A percentile compares a stretch with the other conserved stretches of the same genome.
These are phyloP conservation scores for Chrysopilus asiliformis DNA, from an alignment of 2,888 invertebrate species.

Conservation along the genomic window DNA sequence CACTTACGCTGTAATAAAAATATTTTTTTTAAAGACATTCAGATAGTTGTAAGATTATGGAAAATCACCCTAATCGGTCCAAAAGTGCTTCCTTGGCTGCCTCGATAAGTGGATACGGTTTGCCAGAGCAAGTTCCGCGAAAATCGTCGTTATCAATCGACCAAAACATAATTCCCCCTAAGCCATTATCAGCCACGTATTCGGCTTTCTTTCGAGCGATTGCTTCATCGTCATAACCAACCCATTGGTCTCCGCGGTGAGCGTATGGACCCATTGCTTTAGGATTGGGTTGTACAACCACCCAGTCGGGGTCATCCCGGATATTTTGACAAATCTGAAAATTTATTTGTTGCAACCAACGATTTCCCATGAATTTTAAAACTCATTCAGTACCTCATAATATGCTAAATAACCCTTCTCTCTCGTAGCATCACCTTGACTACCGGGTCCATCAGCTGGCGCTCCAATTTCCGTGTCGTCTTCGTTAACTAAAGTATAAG, in stretches of 20 bases:
- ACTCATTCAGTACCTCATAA: conserved; percentile 54
- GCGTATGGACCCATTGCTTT: conserved; percentile 84
- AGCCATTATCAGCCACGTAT: conserved; percentile 68
- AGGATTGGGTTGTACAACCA: conserved; percentile 65
- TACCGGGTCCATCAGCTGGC: conserved; percentile 81
- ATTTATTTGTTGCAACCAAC: not conserved
- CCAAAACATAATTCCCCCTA: conserved; percentile 56
- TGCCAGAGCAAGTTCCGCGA: conserved; percentile 74
- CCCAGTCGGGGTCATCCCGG: conserved; percentile 60
- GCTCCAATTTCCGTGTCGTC: conserved; percentile 76
- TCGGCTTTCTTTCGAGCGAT: conserved; percentile 71
- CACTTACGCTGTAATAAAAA: conserved; percentile 22
- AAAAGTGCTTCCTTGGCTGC: conserved; percentile 74
- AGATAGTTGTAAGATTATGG: conserved; percentile 2
- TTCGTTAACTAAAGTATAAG: conserved; percentile 76
- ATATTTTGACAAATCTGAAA: conserved; percentile 72
- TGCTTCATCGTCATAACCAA: conserved; percentile 79
- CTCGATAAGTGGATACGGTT: conserved; percentile 81
- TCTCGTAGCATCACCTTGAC: conserved; percentile 78
- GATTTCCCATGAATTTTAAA: not conserved
- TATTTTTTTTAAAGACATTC: conserved; percentile 1
- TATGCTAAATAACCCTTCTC: conserved; percentile 89
- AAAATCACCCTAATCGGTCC: conserved; percentile 44
- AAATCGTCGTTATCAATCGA: conserved; percentile 92
- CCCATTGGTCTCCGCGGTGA: conserved; percentile 79